A percentile compares a stretch with the other conserved stretches of the same genome.
Conservation (phyloP, 1,140 invertebrate genomes). For the Cardiocondyla obscurior region DNA sequence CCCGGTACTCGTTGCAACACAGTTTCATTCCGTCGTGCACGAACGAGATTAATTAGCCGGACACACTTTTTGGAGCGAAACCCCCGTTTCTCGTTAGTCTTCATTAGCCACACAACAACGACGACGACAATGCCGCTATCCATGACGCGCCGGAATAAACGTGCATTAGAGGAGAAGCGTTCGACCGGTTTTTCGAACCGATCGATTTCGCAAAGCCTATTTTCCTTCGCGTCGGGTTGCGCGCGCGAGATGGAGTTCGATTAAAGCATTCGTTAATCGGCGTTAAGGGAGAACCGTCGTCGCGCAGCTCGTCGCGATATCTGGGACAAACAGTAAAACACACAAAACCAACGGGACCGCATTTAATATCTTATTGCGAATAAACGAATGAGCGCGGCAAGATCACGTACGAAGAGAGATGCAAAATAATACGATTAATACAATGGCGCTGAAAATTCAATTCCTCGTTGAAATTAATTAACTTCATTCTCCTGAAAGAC, state of each 20-base stretch:
- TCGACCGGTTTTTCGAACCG: not conserved
- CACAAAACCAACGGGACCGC: slow-evolving; percentile 23
- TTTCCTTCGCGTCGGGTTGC: not conserved
- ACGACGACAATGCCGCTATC: slow-evolving; percentile 37
- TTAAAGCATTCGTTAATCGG: slow-evolving; percentile 30
- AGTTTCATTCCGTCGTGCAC: slow-evolving; percentile 3
- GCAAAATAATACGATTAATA: slow-evolving; percentile 20
- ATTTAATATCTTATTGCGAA: slow-evolving; percentile 31
- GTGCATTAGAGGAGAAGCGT: slow-evolving; percentile 9
- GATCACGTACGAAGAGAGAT: slow-evolving; percentile 47
- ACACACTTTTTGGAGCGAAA: slow-evolving; percentile 39
- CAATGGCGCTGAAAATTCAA: slow-evolving; percentile 35
- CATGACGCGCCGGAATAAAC: slow-evolving; percentile 18
- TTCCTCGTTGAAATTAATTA: slow-evolving; percentile 36
- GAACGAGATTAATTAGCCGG: slow-evolving; percentile 43
- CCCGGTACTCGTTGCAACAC: not conserved
- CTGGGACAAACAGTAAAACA: slow-evolving; percentile 1
- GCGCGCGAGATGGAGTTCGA: not conserved
- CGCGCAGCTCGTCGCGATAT: not conserved
- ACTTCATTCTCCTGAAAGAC: not conserved
- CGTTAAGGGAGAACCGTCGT: slow-evolving; percentile 11
- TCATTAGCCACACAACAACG: slow-evolving; percentile 57
- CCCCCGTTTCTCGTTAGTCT: slow-evolving; percentile 52
- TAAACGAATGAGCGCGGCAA: slow-evolving; percentile 23
- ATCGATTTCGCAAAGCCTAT: slow-evolving; percentile 7